Conservation (phyloP, 92 coral and sea anemone species). For the Epizoanthus scotinus region DNA sequence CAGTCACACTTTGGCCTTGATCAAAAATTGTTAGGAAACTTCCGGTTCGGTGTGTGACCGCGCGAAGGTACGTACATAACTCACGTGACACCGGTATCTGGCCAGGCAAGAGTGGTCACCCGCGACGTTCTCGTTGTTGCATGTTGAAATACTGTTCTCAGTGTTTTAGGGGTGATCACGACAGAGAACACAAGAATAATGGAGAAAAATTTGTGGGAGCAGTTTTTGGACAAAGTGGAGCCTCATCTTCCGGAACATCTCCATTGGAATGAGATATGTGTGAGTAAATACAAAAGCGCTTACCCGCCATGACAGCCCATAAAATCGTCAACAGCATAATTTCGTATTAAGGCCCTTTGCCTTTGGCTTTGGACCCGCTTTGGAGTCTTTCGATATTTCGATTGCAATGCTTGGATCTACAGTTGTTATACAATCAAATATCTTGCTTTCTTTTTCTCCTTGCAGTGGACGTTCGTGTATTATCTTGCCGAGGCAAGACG, state of each 20-base stretch:
- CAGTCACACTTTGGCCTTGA: too few species aligned
- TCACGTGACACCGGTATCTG: too few species aligned
- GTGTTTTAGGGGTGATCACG: neutral
- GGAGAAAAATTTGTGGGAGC: conserved; percentile 82
- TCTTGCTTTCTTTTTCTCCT: conserved; percentile 9
- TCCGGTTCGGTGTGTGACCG: too few species aligned
- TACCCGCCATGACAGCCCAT: conserved; percentile 6
- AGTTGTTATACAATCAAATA: neutral
- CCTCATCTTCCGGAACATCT: conserved; percentile 96
- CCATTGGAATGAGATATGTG: conserved; percentile 99
- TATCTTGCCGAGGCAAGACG: conserved; percentile 96
- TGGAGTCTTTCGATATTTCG: too few species aligned
- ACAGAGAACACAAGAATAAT: conserved; percentile 9
- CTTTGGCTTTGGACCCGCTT: too few species aligned
- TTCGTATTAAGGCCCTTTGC: too few species aligned
- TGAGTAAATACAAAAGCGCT: conserved; percentile 40
- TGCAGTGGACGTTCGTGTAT: conserved; percentile 92
- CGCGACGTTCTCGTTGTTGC: too few species aligned
- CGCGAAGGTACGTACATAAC: too few species aligned
- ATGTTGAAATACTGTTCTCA: neutral
- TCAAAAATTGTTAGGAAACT: too few species aligned
- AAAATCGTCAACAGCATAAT: too few species aligned
- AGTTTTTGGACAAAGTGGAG: conserved; percentile 84
- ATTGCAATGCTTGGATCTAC: too few species aligned
- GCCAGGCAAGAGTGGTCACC: too few species aligned